Percentiles rank a stretch among this genome's conserved stretches.
Conservation (phyloP, 2,113 vertebrate species). For the Anhinga anhinga region DNA sequence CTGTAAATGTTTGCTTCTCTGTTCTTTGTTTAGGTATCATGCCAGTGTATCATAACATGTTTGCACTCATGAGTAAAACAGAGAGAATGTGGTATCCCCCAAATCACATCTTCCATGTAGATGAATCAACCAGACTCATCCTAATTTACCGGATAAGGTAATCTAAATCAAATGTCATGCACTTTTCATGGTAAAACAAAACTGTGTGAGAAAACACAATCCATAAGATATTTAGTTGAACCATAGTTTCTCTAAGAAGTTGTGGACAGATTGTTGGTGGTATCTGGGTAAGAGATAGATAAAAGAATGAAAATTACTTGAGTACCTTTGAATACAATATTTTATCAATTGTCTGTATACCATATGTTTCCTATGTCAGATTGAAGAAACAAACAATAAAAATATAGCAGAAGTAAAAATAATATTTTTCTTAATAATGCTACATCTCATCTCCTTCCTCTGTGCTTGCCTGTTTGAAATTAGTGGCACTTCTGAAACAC, state of each 20-base stretch:
- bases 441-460: neutral
- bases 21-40: slow-evolving; percentile 80
- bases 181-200: neutral
- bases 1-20: neutral
- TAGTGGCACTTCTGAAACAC: neutral
- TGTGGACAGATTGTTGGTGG: neutral
- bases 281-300: neutral
- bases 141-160: slow-evolving; percentile 87
- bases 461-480: neutral
- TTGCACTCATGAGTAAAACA: slow-evolving; percentile 88
- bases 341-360: neutral
- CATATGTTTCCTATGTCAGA: neutral
- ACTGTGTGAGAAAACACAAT: neutral
- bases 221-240: neutral
- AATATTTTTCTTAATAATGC: neutral
- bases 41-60: slow-evolving; percentile 88
- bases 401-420: neutral
- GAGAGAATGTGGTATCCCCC: slow-evolving; percentile 90
- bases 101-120: slow-evolving; percentile 89
- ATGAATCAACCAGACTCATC: slow-evolving; percentile 76
- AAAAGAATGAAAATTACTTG: neutral
- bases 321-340: neutral
- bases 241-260: neutral
- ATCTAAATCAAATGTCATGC: neutral
- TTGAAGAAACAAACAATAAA: neutral